Evolutionary conservation across 2,797 vertebrate species (phyloP), one percentile per base, ranked within the genome.

Genomic region (Megaceryle alcyon): DNA sequence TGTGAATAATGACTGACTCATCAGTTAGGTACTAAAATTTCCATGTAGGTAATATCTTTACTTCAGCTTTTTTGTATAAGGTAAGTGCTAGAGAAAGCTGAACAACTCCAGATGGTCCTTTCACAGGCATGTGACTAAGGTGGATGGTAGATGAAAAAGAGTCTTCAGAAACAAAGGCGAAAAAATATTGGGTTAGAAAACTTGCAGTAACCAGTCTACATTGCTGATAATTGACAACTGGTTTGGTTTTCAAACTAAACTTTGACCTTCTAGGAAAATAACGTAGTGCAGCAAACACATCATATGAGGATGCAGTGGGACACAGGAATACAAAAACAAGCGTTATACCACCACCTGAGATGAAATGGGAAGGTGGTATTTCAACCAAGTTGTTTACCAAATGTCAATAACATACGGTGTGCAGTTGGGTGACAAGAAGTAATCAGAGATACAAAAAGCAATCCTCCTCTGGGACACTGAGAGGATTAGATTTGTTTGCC

Each of bases 391-490:
- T 78, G 65, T 75, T 84, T 82, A 70, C 43, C 19, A 60, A 76
- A 59, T 51, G 20, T 23, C 80, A 90, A 92, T 48, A 90, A 96
- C 94, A 73, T 44, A 48, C 0, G 0, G 1, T 81, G 41, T 84
- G 65, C 39, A 70, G 63, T 79, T 92, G 94, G 73, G 66, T 89
- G 88, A 85, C 70, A 76, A 82, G 86, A 92, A 94, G 86, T 81
- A 86, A 93, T 86, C 51, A 92, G 56, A 88, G 57, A 64, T 78
- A 86, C 25, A 90, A 63, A 92, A 84, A 92, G 33, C 23, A 39
- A 14, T 88, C 3, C 5, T 83, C 72, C 46, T 88, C 53, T 86
- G 73, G 77, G 81, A 88, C 22, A 84, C 56, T 16, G 56, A 81
- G 44, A 84, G 56, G 54, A 88, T 91, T 79, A 94, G 14, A 14